Evolutionary conservation across 2,797 vertebrate genomes (phyloP).

Genomic region (Melanotaenia pygmaea): DNA sequence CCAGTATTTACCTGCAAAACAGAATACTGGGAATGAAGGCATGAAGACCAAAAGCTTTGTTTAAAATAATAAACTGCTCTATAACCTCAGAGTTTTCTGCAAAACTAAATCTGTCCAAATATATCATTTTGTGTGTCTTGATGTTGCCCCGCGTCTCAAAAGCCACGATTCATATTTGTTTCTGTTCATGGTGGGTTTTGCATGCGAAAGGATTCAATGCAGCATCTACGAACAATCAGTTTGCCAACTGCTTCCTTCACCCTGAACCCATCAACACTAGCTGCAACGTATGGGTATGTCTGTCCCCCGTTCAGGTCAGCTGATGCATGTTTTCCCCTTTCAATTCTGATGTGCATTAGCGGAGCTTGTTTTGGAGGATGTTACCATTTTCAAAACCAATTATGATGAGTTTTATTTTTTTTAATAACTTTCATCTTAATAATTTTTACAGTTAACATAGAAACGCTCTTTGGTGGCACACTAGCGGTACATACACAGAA

Average conservation of each 20-base stretch:
- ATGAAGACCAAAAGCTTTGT: not conserved
- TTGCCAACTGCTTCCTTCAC: not conserved
- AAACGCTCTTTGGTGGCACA: too few species aligned
- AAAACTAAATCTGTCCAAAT: not conserved
- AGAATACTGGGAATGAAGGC: not conserved
- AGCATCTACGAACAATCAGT: not conserved
- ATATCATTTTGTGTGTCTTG: too few species aligned
- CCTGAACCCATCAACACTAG: not conserved
- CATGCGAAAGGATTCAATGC: not conserved
- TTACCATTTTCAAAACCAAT: not conserved
- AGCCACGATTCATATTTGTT: too few species aligned
- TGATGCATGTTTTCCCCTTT: not conserved
- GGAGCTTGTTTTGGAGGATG: not conserved
- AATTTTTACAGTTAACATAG: too few species aligned
- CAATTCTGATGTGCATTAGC: not conserved
- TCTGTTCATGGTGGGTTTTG: not conserved
- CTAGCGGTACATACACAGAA: too few species aligned
- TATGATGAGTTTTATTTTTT: too few species aligned
- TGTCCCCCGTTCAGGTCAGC: not conserved
- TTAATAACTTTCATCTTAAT: too few species aligned
- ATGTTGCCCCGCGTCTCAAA: too few species aligned
- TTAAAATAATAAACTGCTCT: not conserved
- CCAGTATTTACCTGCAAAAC: slow-evolving; percentile 93
- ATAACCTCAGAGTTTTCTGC: not conserved
- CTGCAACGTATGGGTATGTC: not conserved